phyloP scores from a whole-genome alignment of 2,888 invertebrate species.

The Chesias legatella region DNA sequence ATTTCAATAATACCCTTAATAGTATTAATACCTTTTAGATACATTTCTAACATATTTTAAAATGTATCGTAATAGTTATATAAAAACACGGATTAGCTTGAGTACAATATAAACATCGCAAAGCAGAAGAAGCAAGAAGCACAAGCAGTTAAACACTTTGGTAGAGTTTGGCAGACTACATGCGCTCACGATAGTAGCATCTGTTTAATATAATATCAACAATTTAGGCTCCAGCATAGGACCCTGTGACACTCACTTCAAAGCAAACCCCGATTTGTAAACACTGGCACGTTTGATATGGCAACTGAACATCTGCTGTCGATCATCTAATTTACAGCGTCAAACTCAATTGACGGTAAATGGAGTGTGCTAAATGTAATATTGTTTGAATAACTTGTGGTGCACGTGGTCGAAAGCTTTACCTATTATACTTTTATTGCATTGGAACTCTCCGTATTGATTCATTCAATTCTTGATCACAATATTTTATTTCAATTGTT shows the following conservation, averaged over 20 bases:
- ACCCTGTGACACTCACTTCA: conserved; percentile 12
- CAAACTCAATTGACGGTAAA: conserved; percentile 14
- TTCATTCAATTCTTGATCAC: too few relatives aligned
- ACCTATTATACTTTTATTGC: too few relatives aligned
- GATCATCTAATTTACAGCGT: conserved; percentile 13
- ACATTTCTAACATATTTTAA: too few relatives aligned
- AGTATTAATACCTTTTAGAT: too few relatives aligned
- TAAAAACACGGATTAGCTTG: too few relatives aligned
- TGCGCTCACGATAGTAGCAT: conserved; percentile 18
- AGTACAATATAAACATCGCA: too few relatives aligned
- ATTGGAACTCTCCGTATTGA: too few relatives aligned
- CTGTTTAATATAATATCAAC: conserved; percentile 19
- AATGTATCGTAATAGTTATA: too few relatives aligned
- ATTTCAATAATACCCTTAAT: too few relatives aligned
- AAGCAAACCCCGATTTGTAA: conserved; percentile 3
- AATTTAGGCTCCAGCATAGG: conserved; percentile 15
- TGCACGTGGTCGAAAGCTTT: conserved; percentile 1
- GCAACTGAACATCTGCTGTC: conserved; percentile 14
- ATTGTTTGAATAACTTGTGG: neutral
- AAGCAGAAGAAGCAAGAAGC: too few relatives aligned
- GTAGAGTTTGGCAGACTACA: conserved; percentile 8
- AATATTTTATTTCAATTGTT: too few relatives aligned
- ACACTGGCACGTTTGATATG: conserved; percentile 6
- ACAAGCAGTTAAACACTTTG: too few relatives aligned
- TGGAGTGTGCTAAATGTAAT: conserved; percentile 5